Evolutionary conservation across 2,888 invertebrate species (phyloP), one percentile per base, ranked within the genome.

Genomic region (Spicauda simplicius): DNA sequence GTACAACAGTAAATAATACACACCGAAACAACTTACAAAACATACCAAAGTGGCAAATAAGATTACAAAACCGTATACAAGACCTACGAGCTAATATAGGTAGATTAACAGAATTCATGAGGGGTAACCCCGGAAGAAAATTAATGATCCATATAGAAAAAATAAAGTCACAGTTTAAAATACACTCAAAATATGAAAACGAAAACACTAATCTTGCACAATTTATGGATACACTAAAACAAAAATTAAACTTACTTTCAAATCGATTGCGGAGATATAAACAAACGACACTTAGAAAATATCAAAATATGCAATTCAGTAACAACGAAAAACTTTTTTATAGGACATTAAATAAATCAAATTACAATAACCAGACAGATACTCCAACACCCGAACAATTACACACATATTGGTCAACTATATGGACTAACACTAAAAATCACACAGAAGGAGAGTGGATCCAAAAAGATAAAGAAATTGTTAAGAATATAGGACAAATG

Each of bases 251-350:
- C n/a, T 55, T 55, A 48, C 11, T 14, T 3, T 18, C 65, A 11
- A 62, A 33, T 30, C 48, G 66, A 54, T 18, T 69, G 20, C 61
- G 19, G 6, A 41, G 69, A 50, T 68, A 72, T 53, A 57, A 62
- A 30, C 20, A 19, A 52, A 66, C 64, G n/a, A 69, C 69, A 20
- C 30, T 62, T n/a, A 48, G 69, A 8, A 68, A 65, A 18, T 19
- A 48, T 45, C 63, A 71, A 30, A 72, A 70, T 30, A 37, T 7
- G 10, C 54, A 57, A 52, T 64, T 70, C 33, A 56, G 7, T 5
- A 60, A 56, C 14, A 69, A 66, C 30, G 60, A 71, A 48, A 14
- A 70, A 69, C 20, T 11, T 69, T 71, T 52, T 69, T 45, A 73
- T 53, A 45, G 71, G 7, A 63, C 45, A 0, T n/a, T 62, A 30